Conservation (phyloP, 2,888 invertebrate species). For the Poecilus cupreus region DNA sequence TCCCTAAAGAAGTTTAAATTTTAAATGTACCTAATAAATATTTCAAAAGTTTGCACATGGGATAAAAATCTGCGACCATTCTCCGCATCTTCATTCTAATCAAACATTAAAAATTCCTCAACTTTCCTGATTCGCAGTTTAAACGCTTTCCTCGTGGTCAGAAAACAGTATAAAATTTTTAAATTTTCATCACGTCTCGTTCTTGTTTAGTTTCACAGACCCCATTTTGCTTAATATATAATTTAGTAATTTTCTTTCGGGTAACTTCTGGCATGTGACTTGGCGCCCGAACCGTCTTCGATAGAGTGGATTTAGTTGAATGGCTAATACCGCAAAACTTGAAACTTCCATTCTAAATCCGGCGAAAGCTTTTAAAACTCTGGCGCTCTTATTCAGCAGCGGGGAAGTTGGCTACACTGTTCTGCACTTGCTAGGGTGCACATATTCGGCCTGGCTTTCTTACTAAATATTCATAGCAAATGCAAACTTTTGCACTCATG, state of each 20-base stretch:
- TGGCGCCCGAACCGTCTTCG: background rate
- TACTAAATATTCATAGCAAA: conserved; percentile 34
- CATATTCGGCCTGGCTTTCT: conserved; percentile 3
- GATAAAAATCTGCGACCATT: too few species aligned
- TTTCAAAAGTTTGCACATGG: too few species aligned
- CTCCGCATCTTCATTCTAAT: background rate
- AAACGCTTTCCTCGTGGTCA: conserved; percentile 6
- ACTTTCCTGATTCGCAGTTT: background rate
- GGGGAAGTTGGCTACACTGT: conserved; percentile 27
- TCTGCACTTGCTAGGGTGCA: conserved; percentile 30
- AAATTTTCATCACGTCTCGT: conserved; percentile 30
- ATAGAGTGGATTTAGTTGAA: conserved; percentile 15
- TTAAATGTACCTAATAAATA: too few species aligned
- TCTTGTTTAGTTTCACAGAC: background rate
- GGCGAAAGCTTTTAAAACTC: conserved; percentile 51
- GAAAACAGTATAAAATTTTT: background rate
- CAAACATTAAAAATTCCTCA: background rate
- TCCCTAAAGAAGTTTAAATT: too few species aligned
- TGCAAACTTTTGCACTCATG: conserved; percentile 29
- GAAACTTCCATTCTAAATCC: conserved; percentile 43
- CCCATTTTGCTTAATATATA: conserved; percentile 8
- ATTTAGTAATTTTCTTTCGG: conserved; percentile 22
- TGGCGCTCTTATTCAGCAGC: background rate
- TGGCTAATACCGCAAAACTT: conserved; percentile 44
- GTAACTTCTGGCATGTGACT: background rate